Base-by-base conservation (phyloP, 92 coral and sea anemone species). In the Ricordea florida region DNA sequence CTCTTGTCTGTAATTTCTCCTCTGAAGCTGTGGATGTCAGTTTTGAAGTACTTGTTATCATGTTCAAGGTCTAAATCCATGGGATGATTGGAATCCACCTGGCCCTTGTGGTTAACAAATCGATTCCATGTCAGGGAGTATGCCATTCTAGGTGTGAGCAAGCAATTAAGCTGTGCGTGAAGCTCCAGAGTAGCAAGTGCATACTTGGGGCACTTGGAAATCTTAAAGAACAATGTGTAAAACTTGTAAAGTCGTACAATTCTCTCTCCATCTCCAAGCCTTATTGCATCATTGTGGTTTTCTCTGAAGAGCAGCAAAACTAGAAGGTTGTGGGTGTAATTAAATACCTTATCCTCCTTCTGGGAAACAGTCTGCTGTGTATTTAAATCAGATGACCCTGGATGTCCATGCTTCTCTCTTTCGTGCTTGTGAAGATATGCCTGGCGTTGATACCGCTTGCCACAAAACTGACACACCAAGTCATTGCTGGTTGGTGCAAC, bases 11-110 rank as follows among this genome's bases (percentile, higher is more conserved):
- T 84, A 9, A 84, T 45, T 23, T 77, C 89, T 0, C 89, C 89
- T 26, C 80, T 42, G 37, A 36, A 77, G 38, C 52, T 50, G 18
- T 84, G 89, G 29, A 15, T 4, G 36, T 78, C 80, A 46, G 61
- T 78, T 20, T 84, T 84, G 36, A 84, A 84, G 30, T 0, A 28
- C 90, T 84, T 84, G 76, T 84, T 78, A 38, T 84, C 90, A 60
- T 78, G 85, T 22, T 77, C 90, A 2, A 84, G 1, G 17, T 51
- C 80, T 0, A 84, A 42, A 47, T 84, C 81, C 90, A 78, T 77
- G 0, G 85, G 81, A 29, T 84, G 85, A 21, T 76, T 84, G 28
- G 84, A 17, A 26, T 77, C 75, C 2, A 20, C 26, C 26, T 35
- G 3, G 2, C 84, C 89, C 72, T 69, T 55, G 62, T 84, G 79